Evolutionary conservation across 2,113 vertebrate genomes (phyloP), one percentile per base, ranked within the genome.

Genomic region (Cacatua alba): DNA sequence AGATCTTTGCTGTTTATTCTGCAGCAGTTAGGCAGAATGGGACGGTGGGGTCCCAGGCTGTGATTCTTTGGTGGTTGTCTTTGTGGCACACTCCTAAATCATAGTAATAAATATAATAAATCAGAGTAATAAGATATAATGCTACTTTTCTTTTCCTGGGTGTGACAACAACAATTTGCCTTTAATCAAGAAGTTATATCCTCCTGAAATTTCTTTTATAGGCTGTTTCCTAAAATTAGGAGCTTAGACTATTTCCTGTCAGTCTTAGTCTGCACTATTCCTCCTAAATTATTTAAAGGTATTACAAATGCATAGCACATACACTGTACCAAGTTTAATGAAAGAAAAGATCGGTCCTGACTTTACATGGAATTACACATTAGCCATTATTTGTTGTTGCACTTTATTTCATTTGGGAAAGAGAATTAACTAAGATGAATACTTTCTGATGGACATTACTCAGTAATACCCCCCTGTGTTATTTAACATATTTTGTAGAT

Each of bases 271-370:
- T 95, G 81, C 71, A 70, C 55, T 17, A 18, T 88, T 89, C 91
- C 67, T 90, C n/a, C 70, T 94, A 43, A 89, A 96, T 92, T 92
- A 95, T 95, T 96, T 94, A 96, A 92, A 91, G 51, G 13, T 86
- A 96, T 97, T 96, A 95, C 96, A 96, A 97, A 93, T 94, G 77
- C 88, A 93, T 93, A 84, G 91, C 43, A 71, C 63, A 37, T 74
- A 78, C 43, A 51, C 90, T 72, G 64, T 71, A 93, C 48, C 10
- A 60, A 77, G 64, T 83, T 85, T 84, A 70, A 87, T 72, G 57
- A 88, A 93, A 95, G 84, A 69, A 60, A 37, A 26, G 29, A 69
- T 90, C 81, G 65, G 67, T 67, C 78, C 78, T 68, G 59, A 82
- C 81, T 92, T 82, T 90, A 87, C 37, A 23, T 64, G 76, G 83